Evolutionary conservation across 1,140 invertebrate species (phyloP).

Genomic region (Caligus rogercresseyi): DNA sequence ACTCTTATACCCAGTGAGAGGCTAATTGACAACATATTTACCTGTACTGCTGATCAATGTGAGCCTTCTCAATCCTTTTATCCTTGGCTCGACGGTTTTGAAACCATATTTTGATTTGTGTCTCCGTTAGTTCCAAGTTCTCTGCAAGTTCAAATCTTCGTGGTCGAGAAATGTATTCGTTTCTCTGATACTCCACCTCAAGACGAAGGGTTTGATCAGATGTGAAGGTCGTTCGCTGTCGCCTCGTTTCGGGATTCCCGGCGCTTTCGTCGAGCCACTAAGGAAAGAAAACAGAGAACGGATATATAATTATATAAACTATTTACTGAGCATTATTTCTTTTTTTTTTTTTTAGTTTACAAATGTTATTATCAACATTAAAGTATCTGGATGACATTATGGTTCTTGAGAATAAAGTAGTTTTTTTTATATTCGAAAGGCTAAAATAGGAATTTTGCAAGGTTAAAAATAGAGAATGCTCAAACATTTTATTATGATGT

Average conservation of each 20-base stretch:
- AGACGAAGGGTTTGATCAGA: constrained; percentile 74
- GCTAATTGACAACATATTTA: too few species aligned
- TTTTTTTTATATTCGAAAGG: too few species aligned
- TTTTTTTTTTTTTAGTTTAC: too few species aligned
- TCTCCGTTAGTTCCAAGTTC: constrained; percentile 61
- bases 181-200: constrained; percentile 71
- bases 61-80: constrained; percentile 85
- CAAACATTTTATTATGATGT: too few species aligned
- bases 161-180: constrained; percentile 74
- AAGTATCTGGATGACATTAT: too few species aligned
- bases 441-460: too few species aligned
- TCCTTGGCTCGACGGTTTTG: constrained; percentile 88
- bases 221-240: constrained; percentile 84
- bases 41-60: constrained; percentile 83
- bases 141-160: constrained; percentile 69
- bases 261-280: constrained; percentile 61
- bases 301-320: too few species aligned
- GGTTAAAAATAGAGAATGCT: too few species aligned
- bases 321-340: too few species aligned
- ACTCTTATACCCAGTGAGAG: too few species aligned
- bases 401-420: too few species aligned
- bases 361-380: too few species aligned
- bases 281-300: constrained; percentile 18
- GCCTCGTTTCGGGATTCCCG: constrained; percentile 62
- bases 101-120: constrained; percentile 89